Evolutionary conservation across 1,140 invertebrate species (phyloP).

Genomic region (Nephila pilipes): DNA sequence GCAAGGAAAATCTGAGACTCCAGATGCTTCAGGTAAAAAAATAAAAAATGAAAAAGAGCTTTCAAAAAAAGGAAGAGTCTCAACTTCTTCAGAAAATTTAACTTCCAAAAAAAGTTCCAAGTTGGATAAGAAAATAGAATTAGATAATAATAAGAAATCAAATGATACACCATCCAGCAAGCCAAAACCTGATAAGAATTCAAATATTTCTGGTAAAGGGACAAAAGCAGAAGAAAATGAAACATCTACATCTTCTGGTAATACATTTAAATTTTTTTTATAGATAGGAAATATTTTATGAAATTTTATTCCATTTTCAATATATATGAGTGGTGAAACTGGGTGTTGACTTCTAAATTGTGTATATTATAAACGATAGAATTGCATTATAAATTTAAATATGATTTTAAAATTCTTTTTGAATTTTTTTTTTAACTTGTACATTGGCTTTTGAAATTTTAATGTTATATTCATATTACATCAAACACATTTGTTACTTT

Average conservation of each 20-base stretch:
- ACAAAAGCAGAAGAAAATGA: conserved; percentile 22
- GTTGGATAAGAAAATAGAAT: conserved; percentile 34
- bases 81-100: conserved; percentile 27
- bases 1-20: conserved; percentile 38
- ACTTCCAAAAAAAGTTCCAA: conserved; percentile 38
- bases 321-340: no score
- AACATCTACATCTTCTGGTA: background rate
- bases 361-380: no score
- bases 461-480: no score
- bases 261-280: background rate
- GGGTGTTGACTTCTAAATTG: no score
- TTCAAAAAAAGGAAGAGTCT: conserved; percentile 41
- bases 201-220: conserved; percentile 48
- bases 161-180: conserved; percentile 12
- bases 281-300: background rate
- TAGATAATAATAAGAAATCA: background rate
- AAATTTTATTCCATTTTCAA: no score
- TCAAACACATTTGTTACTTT: no score
- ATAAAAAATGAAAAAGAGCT: conserved; percentile 54
- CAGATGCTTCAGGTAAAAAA: conserved; percentile 17
- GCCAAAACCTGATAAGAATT: conserved; percentile 43
- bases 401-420: no score
- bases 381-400: no score
- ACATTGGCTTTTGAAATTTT: no score
- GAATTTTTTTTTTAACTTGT: no score